Base-by-base conservation (phyloP, 2,888 invertebrate genomes). In the Platycheirus rosarum region DNA sequence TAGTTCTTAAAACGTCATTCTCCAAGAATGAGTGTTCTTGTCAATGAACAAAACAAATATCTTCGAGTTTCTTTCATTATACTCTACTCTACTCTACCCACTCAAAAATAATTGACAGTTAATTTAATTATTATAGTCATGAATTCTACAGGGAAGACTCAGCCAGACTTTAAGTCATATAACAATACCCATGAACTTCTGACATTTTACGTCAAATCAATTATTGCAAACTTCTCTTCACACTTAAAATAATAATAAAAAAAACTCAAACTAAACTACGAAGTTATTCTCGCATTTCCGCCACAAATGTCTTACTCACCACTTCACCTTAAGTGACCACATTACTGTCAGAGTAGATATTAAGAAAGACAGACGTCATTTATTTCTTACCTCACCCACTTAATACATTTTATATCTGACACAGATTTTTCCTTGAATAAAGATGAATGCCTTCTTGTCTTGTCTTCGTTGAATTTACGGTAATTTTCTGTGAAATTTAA, bases 331-430 rank as follows among this genome's bases (percentile, higher is more conserved):
- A 29, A 14, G 23, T 57, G 57, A 29, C 44, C 29, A 60, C 8
- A 32, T 13, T 51, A 35, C 29, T 76, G 76, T 23, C 55, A 53
- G 2, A 18, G 23, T 14, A 57, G 20, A n/a, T n/a, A n/a, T n/a
- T n/a, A n/a, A n/a, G n/a, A 13, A 1, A 53, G 35, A n/a, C 14
- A 74, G 57, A 75, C 74, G 75, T 74, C 69, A 79, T 57, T 65
- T 53, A 7, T 8, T 29, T 44, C 44, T 60, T 42, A 44, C 44
- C 11, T 63, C 55, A 63, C 55, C 62, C 66, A 62, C 60, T 66
- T 57, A 70, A 1, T 37, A 6, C 20, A 57, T 70, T 66, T 48
- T n/a, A 8, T 13, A 44, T 32, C 46, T 66, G 51, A 14, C 73
- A 62, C 73, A 7, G 62, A 60, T 55, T 65, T 57, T 77, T 49